Evolutionary conservation across 2,797 vertebrate genomes (phyloP).

Genomic region (Malacoctenus gilli): DNA sequence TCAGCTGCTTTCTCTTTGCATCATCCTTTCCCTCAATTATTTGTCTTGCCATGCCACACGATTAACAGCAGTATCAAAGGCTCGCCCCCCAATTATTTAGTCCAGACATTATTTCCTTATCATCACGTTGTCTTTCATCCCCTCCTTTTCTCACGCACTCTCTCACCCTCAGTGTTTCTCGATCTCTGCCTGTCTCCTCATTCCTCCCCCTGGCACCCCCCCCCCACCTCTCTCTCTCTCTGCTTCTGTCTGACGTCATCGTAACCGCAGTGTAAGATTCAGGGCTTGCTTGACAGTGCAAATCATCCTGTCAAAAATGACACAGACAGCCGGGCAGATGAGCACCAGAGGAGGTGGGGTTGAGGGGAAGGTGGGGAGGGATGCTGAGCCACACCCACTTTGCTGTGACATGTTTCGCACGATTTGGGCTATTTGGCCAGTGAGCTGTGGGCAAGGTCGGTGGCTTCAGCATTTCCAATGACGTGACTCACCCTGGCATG

Average conservation of each 20-base stretch:
- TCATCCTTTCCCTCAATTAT: background rate
- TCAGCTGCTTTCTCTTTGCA: background rate
- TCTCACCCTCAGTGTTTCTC: conserved; percentile 28
- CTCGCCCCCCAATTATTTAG: background rate
- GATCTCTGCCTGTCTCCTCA: conserved; percentile 34
- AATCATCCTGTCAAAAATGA: conserved; percentile 45
- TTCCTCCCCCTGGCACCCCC: conserved; percentile 37
- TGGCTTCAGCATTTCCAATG: conserved; percentile 65
- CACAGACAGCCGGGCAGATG: conserved; percentile 22
- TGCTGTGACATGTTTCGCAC: conserved; percentile 25
- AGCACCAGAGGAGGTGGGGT: conserved; percentile 8
- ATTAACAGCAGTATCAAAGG: too few relatives aligned
- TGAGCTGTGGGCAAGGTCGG: conserved; percentile 58
- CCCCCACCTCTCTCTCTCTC: conserved; percentile 25
- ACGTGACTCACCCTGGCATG: conserved; percentile 68
- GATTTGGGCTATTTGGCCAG: conserved; percentile 27
- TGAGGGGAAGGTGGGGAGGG: background rate
- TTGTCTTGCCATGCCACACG: background rate
- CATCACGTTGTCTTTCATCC: conserved; percentile 4
- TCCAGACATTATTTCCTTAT: conserved; percentile 7
- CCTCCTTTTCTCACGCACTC: conserved; percentile 11
- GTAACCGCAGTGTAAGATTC: conserved; percentile 65
- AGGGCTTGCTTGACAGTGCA: conserved; percentile 51
- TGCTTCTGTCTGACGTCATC: conserved; percentile 68
- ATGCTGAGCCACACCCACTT: conserved; percentile 26